Percentiles rank a stretch among this genome's conserved stretches.
phyloP scores from a whole-genome alignment of 1,140 invertebrate genomes.

The Argopecten irradians region DNA sequence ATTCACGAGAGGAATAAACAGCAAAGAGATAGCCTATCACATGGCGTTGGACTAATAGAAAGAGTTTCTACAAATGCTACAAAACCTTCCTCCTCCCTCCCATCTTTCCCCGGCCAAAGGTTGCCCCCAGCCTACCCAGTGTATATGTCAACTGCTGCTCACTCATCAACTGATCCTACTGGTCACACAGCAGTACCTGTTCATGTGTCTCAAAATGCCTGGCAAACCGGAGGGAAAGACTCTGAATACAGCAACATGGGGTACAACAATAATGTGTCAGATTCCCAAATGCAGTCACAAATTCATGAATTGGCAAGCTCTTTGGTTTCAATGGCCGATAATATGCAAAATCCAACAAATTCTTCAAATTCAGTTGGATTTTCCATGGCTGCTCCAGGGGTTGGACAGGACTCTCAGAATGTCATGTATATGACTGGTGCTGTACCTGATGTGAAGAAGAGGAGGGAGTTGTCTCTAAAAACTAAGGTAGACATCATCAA shows the following conservation, averaged over 20 bases:
- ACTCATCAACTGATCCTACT: neutral
- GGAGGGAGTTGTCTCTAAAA: constrained; percentile 46
- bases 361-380: neutral
- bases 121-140: neutral
- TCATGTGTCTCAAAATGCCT: neutral
- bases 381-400: neutral
- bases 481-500: constrained; percentile 49
- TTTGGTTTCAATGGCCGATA: neutral
- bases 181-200: neutral
- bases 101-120: neutral
- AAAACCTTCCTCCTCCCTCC: neutral
- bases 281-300: neutral
- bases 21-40: neutral
- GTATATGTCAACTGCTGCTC: neutral
- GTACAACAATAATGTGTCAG: neutral
- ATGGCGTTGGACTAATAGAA: neutral
- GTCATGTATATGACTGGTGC: neutral
- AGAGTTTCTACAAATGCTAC: neutral
- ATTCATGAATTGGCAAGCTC: neutral
- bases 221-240: neutral
- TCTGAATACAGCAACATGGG: neutral
- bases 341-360: neutral
- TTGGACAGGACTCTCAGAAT: constrained; percentile 6
- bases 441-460: neutral
- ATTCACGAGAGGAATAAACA: neutral